These are phyloP conservation scores for Porphyrio hochstetteri DNA, from an alignment of 2,113 vertebrate genomes.

Conservation along the genomic window DNA sequence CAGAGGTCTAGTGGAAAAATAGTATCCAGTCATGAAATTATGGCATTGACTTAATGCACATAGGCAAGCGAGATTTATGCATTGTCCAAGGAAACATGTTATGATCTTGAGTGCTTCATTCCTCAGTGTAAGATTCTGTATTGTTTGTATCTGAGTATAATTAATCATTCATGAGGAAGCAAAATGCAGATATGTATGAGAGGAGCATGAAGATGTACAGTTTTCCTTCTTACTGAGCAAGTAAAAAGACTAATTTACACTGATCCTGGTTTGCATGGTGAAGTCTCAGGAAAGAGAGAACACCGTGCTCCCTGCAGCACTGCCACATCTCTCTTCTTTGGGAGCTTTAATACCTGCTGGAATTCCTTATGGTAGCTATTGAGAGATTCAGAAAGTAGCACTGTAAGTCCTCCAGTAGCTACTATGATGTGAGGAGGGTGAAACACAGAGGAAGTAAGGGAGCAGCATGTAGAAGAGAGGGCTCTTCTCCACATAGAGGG, in stretches of 20 bases:
- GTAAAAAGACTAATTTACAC: neutral
- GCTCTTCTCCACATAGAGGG: neutral
- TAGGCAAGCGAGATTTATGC: neutral
- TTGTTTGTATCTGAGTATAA: neutral
- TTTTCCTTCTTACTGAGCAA: neutral
- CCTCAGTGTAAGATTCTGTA: neutral
- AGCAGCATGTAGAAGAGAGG: neutral
- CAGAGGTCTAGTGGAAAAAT: neutral
- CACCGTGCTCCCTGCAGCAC: neutral
- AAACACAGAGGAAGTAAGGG: neutral
- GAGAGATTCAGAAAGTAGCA: neutral
- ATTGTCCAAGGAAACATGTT: neutral
- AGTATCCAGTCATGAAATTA: neutral
- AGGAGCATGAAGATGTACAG: neutral
- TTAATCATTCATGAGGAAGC: neutral
- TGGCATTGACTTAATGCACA: neutral
- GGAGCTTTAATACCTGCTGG: neutral
- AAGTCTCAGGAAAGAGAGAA: neutral
- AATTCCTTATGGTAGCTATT: neutral
- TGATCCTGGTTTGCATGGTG: neutral
- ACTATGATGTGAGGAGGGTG: neutral
- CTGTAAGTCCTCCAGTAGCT: neutral
- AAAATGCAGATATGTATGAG: neutral
- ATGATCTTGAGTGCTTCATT: neutral
- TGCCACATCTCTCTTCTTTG: neutral